Conservation (phyloP, 2,797 vertebrate species). For the Dendrocincla fuliginosa region DNA sequence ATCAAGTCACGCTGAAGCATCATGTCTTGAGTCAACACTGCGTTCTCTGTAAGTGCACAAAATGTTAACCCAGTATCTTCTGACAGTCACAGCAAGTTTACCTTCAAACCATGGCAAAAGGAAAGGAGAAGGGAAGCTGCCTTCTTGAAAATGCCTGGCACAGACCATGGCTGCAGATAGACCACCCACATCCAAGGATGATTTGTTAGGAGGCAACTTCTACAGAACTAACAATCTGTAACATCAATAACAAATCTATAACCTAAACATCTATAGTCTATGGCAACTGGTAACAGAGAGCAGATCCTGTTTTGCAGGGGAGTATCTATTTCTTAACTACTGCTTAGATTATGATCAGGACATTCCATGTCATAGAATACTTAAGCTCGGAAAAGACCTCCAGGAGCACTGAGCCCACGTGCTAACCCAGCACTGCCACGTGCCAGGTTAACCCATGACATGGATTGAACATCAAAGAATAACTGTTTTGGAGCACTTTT, state of each 20-base stretch:
- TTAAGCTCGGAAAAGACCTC: neutral
- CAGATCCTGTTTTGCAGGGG: neutral
- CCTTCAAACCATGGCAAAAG: neutral
- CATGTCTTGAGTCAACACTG: neutral
- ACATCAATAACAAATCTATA: neutral
- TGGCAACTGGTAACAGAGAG: neutral
- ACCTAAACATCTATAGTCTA: neutral
- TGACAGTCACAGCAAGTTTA: neutral
- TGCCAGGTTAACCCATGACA: neutral
- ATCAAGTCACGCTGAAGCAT: constrained; percentile 27
- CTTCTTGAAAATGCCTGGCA: neutral
- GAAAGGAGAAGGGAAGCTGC: neutral
- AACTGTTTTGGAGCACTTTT: neutral
- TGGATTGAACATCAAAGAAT: neutral
- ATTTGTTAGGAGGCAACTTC: neutral
- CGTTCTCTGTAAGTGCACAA: neutral
- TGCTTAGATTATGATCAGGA: neutral
- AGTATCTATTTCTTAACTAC: neutral
- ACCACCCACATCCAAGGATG: neutral
- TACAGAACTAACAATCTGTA: neutral
- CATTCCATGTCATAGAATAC: neutral
- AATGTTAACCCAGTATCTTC: constrained; percentile 6
- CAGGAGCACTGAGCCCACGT: neutral
- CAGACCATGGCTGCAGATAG: neutral
- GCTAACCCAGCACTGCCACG: neutral